Percentiles rank a stretch among this genome's conserved stretches.
Evolutionary conservation across 2,113 vertebrate genomes (phyloP).

Genomic region (Corythornis cristatus): DNA sequence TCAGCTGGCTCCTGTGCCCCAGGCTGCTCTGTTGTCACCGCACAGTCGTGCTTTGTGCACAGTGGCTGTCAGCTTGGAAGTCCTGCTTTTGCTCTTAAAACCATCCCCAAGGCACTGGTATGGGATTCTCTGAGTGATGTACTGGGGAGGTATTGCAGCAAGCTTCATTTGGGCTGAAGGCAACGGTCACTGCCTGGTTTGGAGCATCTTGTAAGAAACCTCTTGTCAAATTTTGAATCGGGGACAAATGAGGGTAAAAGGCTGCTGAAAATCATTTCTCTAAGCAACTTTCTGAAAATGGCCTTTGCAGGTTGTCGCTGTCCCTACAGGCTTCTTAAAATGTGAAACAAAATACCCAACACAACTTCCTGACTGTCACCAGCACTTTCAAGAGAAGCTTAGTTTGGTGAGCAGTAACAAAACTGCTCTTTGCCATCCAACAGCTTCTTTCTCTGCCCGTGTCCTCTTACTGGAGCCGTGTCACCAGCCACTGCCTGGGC

Average conservation of each 20-base stretch:
- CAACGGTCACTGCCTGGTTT: conserved; percentile 4
- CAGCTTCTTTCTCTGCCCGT: not conserved
- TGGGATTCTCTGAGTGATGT: not conserved
- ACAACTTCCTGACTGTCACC: conserved; percentile 42
- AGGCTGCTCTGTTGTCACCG: conserved; percentile 44
- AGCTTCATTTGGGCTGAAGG: not conserved
- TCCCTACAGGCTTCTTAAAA: conserved; percentile 40
- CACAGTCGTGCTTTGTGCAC: not conserved
- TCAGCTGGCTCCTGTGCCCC: conserved; percentile 57
- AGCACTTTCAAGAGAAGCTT: not conserved
- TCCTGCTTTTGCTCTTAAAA: conserved; percentile 41
- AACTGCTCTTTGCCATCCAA: not conserved
- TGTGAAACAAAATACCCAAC: conserved; percentile 19
- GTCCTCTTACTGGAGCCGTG: not conserved
- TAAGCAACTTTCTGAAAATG: not conserved
- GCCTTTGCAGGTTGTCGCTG: not conserved
- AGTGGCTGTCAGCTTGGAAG: conserved; percentile 50
- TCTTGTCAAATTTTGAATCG: not conserved
- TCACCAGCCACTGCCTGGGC: not conserved
- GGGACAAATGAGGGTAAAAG: conserved; percentile 25
- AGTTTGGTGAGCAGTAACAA: not conserved
- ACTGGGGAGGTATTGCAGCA: not conserved
- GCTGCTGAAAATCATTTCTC: not conserved
- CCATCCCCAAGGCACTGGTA: conserved; percentile 12
- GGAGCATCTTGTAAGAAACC: not conserved